Base-by-base conservation (phyloP, 2,797 vertebrate species). In the Parambassis ranga region DNA sequence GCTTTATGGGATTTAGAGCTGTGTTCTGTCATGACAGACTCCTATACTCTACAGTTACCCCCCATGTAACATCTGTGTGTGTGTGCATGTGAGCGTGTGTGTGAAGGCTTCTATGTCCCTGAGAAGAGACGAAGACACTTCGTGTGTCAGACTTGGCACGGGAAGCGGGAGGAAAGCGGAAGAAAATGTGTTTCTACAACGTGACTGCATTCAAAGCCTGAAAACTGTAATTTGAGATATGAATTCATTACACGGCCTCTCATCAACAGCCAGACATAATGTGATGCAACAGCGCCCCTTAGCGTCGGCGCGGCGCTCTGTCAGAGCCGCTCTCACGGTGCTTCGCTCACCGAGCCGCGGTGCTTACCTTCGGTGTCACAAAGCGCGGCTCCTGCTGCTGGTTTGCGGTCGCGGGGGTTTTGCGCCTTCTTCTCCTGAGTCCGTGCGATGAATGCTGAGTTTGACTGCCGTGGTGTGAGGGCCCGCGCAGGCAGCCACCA, bases 111-210 rank as follows among this genome's bases (percentile, higher is more conserved):
- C 58, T 11, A 37, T 65, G 70, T 75, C 67, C 63, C 71, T 72
- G 50, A 59, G 81, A 77, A 60, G 41, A 73, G 72, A 57, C 69
- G 67, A 71, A 73, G 67, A 48, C 60, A 56, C 79, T 82, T 69
- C 22, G 66, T 85, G 84, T 84, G 80, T 88, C 75, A 83, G 81
- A 84, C 80, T 79, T 86, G 86, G 81, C 81, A 77, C 60, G 43
- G 15, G 48, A 65, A 85, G 66, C 71, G 31, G 62, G 65, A 75
- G 60, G 75, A 65, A 83, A 82, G 82, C 77, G 81, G 84, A 86
- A 87, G 73, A 90, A 90, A 89, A 90, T 90, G 90, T 88, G 86
- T 87, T 87, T 87, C 81, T 72, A 85, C 91, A 92, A 92, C 89
- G 92, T 92, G 90, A 92, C 90, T 88, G 81, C 83, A 84, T 90